Evolutionary conservation across 30 jellyfish, hydroid and myxozoan genomes (phyloP).

Genomic region (Sanderia malayensis): DNA sequence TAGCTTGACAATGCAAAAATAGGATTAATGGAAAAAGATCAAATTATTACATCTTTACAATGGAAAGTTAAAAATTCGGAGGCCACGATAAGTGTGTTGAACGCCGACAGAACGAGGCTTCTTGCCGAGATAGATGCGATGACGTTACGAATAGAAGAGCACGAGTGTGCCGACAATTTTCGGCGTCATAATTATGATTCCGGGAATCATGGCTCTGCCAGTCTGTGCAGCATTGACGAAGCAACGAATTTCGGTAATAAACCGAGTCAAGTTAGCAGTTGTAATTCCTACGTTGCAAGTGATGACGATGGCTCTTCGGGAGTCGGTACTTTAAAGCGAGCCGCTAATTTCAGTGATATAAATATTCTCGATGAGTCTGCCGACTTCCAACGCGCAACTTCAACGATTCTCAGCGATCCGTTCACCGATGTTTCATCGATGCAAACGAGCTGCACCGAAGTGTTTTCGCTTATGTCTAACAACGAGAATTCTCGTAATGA

Average conservation of each 20-base stretch:
- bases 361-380: conserved; percentile 51
- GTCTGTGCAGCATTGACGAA: conserved; percentile 38
- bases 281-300: conserved; percentile 5
- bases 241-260: conserved; percentile 16
- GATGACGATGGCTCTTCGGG: conserved; percentile 44
- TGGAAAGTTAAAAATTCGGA: conserved; percentile 61
- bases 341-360: conserved; percentile 66
- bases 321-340: conserved; percentile 30
- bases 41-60: conserved; percentile 28
- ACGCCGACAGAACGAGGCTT: conserved; percentile 69
- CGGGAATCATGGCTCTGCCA: conserved; percentile 9
- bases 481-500: background rate
- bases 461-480: background rate
- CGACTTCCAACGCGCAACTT: conserved; percentile 28
- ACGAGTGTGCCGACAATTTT: conserved; percentile 33
- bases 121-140: conserved; percentile 74
- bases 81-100: conserved; percentile 45
- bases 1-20: conserved; percentile 34
- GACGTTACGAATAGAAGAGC: conserved; percentile 67
- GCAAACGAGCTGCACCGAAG: background rate
- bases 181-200: conserved; percentile 6
- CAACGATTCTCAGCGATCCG: background rate
- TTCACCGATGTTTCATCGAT: background rate
- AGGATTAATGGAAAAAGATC: conserved; percentile 43
- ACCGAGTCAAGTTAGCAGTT: conserved; percentile 18